phyloP scores from a whole-genome alignment of 2,113 vertebrate genomes.

The Scortum barcoo region DNA sequence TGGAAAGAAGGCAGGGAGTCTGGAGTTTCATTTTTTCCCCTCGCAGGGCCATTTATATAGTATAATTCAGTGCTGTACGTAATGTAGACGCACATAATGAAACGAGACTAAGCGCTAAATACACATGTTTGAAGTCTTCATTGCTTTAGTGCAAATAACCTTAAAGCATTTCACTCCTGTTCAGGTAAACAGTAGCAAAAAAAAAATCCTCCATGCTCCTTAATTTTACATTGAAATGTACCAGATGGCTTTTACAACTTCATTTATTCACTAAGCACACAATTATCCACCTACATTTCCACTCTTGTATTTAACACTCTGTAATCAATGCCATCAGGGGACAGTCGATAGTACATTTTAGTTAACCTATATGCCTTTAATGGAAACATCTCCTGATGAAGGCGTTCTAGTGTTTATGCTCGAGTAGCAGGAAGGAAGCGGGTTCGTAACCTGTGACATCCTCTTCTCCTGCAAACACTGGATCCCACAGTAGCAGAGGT shows the following conservation, averaged over 20 bases:
- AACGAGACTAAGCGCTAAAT: conserved; percentile 30
- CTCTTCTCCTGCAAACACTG: conserved; percentile 20
- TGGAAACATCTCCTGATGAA: conserved; percentile 35
- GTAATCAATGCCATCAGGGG: conserved; percentile 58
- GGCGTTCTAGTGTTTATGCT: conserved; percentile 28
- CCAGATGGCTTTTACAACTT: conserved; percentile 77
- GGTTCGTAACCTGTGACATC: conserved; percentile 51
- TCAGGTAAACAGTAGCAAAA: conserved; percentile 44
- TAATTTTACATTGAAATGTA: conserved; percentile 61
- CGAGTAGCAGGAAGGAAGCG: conserved; percentile 19
- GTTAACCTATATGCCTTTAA: conserved; percentile 34
- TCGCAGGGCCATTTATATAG: conserved; percentile 43
- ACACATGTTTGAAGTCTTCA: conserved; percentile 41
- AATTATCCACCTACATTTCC: conserved; percentile 74
- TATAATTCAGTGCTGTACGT: conserved; percentile 30
- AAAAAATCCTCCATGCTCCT: conserved; percentile 45
- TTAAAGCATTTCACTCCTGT: conserved; percentile 32
- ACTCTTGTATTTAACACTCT: conserved; percentile 62
- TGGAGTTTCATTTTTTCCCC: not conserved
- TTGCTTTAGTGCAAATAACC: conserved; percentile 34
- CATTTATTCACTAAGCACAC: conserved; percentile 75
- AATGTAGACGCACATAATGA: conserved; percentile 46
- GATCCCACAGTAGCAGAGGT: conserved; percentile 60
- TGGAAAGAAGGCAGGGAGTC: conserved; percentile 42
- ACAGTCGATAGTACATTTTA: conserved; percentile 49